Evolutionary conservation across 2,888 invertebrate genomes (phyloP), one percentile per base, ranked within the genome.

Genomic region (Zaprionus lineosus): DNA sequence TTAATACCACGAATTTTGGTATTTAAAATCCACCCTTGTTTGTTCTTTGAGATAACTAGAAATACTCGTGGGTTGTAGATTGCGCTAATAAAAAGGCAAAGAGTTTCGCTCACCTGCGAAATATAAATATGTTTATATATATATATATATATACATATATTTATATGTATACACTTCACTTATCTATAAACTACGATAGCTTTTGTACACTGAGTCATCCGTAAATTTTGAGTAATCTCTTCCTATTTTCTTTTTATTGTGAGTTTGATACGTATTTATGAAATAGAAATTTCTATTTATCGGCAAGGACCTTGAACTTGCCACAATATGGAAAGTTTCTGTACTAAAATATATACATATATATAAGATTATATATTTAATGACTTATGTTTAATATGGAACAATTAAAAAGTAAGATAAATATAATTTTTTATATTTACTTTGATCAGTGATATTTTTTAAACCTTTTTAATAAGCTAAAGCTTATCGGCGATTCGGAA

Each of bases 1-100:
- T 1, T 2, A 24, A 24, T 8, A 6, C 24, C 24, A 40, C 33
- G 52, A 59, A 63, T 53, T 63, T 71, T 66, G 57, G 29, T 40
- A 46, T 41, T n/a, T n/a, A n/a, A n/a, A n/a, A n/a, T 46, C 26
- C 31, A 3, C 46, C 19, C 33, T 24, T 61, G 41, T 56, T 61
- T 61, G 28, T 16, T 61, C 34, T 24, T 18, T 26, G 34, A 43
- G 19, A 55, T 36, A 48, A 44, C 26, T 26, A n/a, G 26, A n/a
- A 11, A 29, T 21, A 37, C 39, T 28, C 11, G 31, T 26, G 52
- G 34, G 28, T 29, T 52, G 34, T 52, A 50, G 65, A 71, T 53
- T 36, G 53, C 53, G 65, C 63, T 63, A 66, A 61, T 66, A 40
- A 66, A 57, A 55, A 39, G 33, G 34, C 40, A 48, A 16, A 67